Evolutionary conservation across 2,888 invertebrate genomes (phyloP).

Genomic region (Eristalis intricaria): DNA sequence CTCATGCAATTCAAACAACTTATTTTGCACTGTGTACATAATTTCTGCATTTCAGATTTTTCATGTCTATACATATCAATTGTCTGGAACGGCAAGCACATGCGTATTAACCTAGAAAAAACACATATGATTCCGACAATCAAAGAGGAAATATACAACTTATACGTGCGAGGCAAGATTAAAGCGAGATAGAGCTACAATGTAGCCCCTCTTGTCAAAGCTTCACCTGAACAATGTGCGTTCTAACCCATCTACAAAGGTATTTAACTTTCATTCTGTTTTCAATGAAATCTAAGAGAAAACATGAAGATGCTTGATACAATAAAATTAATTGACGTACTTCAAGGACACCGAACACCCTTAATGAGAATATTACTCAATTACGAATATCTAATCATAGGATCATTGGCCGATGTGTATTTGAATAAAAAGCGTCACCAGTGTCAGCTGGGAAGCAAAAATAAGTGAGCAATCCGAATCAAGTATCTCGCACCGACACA

Average conservation of each 20-base stretch:
- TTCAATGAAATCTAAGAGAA: not conserved
- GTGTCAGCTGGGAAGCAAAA: constrained; percentile 41
- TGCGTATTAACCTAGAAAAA: constrained; percentile 54
- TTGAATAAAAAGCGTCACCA: constrained; percentile 29
- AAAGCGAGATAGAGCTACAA: constrained; percentile 51
- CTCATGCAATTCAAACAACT: not conserved
- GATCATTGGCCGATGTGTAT: constrained; percentile 39
- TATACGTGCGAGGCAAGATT: constrained; percentile 10
- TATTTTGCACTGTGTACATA: constrained; percentile 3
- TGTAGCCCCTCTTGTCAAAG: constrained; percentile 34
- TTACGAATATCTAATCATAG: constrained; percentile 17
- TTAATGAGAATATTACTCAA: not conserved
- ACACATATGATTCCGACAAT: constrained; percentile 55
- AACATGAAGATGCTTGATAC: not conserved
- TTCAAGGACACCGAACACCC: not conserved
- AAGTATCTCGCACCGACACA: not conserved
- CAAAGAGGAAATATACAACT: constrained; percentile 11
- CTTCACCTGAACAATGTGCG: constrained; percentile 37
- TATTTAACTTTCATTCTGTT: not conserved
- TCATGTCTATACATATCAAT: constrained; percentile 28
- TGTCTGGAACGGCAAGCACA: constrained; percentile 43
- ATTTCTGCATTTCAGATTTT: constrained; percentile 36
- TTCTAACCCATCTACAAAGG: constrained; percentile 14
- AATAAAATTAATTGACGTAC: not conserved
- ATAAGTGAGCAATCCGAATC: not conserved